Conservation (phyloP, 2,113 vertebrate genomes). For the Mesitornis unicolor region DNA sequence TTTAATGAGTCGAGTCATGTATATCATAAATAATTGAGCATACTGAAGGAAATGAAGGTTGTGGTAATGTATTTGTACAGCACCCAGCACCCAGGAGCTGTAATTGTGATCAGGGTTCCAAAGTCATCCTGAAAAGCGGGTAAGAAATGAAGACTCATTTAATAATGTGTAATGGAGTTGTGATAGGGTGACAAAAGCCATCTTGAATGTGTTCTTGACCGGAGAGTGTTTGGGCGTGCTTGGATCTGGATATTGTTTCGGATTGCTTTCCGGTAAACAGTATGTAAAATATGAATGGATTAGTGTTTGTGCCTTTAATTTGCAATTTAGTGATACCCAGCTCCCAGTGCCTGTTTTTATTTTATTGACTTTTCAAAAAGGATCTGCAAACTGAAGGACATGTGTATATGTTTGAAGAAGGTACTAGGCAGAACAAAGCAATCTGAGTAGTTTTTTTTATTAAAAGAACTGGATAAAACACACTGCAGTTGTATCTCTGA, state of each 20-base stretch:
- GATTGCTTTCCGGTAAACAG: background rate
- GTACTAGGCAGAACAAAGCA: background rate
- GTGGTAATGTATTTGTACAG: slow-evolving; percentile 3
- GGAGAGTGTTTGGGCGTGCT: background rate
- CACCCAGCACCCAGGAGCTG: background rate
- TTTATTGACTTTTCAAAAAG: background rate
- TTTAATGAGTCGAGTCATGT: slow-evolving; percentile 48
- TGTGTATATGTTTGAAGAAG: background rate
- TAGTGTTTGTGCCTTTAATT: background rate
- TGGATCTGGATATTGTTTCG: background rate
- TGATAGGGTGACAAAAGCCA: background rate
- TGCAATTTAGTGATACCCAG: background rate
- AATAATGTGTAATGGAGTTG: background rate
- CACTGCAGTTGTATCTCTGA: background rate
- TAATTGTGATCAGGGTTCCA: background rate
- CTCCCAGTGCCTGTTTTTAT: background rate
- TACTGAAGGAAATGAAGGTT: slow-evolving; percentile 5
- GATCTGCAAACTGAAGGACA: background rate
- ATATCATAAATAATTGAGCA: slow-evolving; percentile 36
- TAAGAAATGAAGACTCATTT: background rate
- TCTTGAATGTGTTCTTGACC: background rate
- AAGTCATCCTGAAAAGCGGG: background rate
- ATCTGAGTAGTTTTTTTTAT: background rate
- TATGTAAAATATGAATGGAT: background rate
- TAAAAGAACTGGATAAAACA: background rate